These are phyloP conservation scores for Ethmia dodecea DNA, from an alignment of 2,888 invertebrate genomes.

Conservation along the genomic window DNA sequence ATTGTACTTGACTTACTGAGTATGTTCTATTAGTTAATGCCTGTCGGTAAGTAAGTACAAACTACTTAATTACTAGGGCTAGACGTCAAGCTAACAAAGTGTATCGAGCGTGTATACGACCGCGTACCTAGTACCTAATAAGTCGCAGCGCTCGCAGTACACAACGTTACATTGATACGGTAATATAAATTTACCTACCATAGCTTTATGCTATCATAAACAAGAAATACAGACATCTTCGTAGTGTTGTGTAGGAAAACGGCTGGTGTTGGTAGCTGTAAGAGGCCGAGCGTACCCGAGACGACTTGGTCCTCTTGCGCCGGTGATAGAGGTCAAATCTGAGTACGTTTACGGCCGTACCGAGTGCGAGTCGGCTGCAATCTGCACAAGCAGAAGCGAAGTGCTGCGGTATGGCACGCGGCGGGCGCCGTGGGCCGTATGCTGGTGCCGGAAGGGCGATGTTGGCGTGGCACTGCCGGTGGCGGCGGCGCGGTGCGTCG, in stretches of 20 bases:
- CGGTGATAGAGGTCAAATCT: conserved; percentile 58
- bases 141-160: conserved; percentile 28
- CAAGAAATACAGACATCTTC: conserved; percentile 65
- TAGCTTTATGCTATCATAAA: conserved; percentile 67
- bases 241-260: conserved; percentile 54
- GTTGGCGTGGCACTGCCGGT: conserved; percentile 28
- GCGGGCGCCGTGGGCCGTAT: conserved; percentile 24
- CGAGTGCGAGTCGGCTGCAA: conserved; percentile 58
- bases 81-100: conserved; percentile 29
- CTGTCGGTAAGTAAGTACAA: conserved; percentile 20
- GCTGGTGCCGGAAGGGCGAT: conserved; percentile 29
- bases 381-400: conserved; percentile 63
- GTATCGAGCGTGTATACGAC: conserved; percentile 27
- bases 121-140: conserved; percentile 14
- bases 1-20: too few relatives aligned
- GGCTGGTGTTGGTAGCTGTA: conserved; percentile 41
- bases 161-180: conserved; percentile 42
- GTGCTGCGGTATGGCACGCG: conserved; percentile 25
- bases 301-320: conserved; percentile 45
- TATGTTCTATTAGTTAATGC: conserved; percentile 21
- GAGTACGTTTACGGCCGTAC: conserved; percentile 38
- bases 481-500: conserved; percentile 24
- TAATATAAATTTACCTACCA: conserved; percentile 57
- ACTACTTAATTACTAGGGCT: conserved; percentile 7
- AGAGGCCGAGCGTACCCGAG: conserved; percentile 34